These are phyloP conservation scores for Sebastes umbrosus DNA, from an alignment of 2,797 vertebrate genomes.

Conservation along the genomic window DNA sequence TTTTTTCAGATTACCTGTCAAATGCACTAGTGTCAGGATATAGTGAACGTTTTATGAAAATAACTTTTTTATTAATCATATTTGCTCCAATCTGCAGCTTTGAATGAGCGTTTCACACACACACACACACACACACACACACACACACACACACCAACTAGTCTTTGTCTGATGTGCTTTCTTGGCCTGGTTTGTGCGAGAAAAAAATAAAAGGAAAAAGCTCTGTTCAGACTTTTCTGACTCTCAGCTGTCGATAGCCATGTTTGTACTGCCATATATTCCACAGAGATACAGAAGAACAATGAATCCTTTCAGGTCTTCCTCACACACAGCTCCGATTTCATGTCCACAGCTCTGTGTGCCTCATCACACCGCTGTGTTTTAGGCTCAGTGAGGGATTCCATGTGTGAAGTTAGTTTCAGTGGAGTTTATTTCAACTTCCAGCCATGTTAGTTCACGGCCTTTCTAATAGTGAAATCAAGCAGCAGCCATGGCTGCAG, in stretches of 20 bases:
- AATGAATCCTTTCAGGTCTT: constrained; percentile 16
- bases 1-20: too few relatives aligned
- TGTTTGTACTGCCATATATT: constrained; percentile 19
- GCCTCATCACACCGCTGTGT: neutral
- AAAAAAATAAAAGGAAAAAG: neutral
- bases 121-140: neutral
- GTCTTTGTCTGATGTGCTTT: constrained; percentile 9
- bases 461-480: neutral
- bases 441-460: neutral
- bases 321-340: constrained; percentile 1
- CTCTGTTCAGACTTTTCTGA: neutral
- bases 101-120: neutral
- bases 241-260: constrained; percentile 5
- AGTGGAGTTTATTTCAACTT: constrained; percentile 2
- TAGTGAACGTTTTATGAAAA: too few relatives aligned
- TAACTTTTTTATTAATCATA: too few relatives aligned
- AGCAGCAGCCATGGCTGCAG: neutral
- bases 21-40: too few relatives aligned
- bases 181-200: neutral
- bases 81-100: neutral
- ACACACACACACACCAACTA: neutral
- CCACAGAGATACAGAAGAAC: constrained; percentile 1
- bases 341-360: neutral
- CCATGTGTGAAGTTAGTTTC: constrained; percentile 13
- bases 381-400: neutral